Evolutionary conservation across 2,113 vertebrate genomes (phyloP).

Genomic region (Microcebus jonahi): DNA sequence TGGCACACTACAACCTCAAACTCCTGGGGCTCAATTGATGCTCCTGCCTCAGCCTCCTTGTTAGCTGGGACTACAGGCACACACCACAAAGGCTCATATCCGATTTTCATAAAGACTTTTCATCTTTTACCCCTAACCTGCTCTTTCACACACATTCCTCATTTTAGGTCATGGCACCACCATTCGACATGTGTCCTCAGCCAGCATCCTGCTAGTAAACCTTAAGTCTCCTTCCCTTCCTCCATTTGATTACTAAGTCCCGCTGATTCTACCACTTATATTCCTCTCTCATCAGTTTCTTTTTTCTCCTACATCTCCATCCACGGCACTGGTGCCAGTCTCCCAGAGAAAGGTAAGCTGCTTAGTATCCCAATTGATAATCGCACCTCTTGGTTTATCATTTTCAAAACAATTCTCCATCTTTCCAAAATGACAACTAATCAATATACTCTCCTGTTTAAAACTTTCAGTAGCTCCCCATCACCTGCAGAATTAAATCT

Average conservation of each 20-base stretch:
- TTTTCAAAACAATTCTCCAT: not conserved
- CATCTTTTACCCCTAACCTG: not conserved
- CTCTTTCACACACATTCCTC: not conserved
- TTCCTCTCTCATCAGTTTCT: not conserved
- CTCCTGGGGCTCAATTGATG: not conserved
- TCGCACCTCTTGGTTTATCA: too few relatives aligned
- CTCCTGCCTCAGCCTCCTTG: not conserved
- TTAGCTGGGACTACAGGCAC: not conserved
- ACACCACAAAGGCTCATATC: not conserved
- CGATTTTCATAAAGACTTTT: not conserved
- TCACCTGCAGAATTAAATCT: not conserved
- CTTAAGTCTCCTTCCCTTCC: not conserved
- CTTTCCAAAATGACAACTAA: not conserved
- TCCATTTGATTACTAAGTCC: too few relatives aligned
- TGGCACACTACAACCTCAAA: not conserved
- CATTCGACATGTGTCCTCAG: not conserved
- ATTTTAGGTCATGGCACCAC: not conserved
- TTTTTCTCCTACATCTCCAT: not conserved
- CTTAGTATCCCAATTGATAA: not conserved
- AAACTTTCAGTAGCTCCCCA: not conserved
- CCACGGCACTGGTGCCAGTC: not conserved
- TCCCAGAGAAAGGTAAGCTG: not conserved
- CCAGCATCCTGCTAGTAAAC: not conserved
- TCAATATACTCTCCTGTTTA: not conserved
- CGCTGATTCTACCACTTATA: not conserved